Evolutionary conservation across 2,113 vertebrate species (phyloP).

Genomic region (Dromiciops gliroides): DNA sequence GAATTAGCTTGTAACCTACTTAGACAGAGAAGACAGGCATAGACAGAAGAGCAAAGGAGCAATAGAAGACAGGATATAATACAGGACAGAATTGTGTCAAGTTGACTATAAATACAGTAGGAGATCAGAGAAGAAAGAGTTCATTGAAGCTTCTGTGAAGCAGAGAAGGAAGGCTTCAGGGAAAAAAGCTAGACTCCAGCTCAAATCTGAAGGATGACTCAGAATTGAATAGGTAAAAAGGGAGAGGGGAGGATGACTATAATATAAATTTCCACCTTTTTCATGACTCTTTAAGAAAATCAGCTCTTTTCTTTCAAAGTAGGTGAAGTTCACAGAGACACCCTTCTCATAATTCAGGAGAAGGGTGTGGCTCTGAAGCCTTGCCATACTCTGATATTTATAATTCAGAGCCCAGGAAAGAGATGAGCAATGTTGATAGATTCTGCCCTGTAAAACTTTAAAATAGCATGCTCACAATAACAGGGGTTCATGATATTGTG

Average conservation of each 20-base stretch:
- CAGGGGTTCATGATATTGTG: not conserved
- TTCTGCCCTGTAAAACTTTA: not conserved
- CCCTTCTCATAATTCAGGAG: not conserved
- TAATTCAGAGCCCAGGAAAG: not conserved
- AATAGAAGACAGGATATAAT: not conserved
- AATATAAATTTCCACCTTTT: not conserved
- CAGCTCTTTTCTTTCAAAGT: not conserved
- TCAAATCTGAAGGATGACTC: not conserved
- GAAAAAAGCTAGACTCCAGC: not conserved
- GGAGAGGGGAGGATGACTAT: not conserved
- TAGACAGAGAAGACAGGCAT: not conserved
- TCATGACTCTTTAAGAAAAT: not conserved
- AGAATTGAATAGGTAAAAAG: not conserved
- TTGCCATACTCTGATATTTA: not conserved
- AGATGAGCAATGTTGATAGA: not conserved
- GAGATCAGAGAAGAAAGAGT: no score
- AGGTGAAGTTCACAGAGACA: not conserved
- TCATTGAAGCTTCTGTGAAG: not conserved
- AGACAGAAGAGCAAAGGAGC: not conserved
- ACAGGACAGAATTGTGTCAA: not conserved
- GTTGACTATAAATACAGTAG: not conserved
- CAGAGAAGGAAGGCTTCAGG: not conserved
- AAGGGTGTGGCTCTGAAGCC: not conserved
- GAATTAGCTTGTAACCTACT: not conserved
- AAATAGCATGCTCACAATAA: conserved; percentile 31